Evolutionary conservation across 2,888 invertebrate species (phyloP).

Genomic region (Rhagonycha lutea): DNA sequence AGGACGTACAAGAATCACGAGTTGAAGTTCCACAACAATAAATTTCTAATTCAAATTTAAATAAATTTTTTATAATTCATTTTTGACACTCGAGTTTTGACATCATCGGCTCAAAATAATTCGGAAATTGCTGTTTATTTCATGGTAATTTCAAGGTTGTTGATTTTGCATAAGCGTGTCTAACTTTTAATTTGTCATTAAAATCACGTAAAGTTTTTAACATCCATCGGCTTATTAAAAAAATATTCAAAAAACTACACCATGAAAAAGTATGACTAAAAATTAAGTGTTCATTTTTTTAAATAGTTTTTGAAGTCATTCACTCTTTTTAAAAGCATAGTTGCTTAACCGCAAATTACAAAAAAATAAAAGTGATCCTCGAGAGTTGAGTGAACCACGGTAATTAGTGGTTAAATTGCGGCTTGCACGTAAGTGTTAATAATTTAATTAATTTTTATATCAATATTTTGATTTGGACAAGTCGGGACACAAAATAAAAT

Average conservation of each 20-base stretch:
- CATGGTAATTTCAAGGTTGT: slow-evolving; percentile 23
- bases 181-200: slow-evolving; percentile 14
- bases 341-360: neutral
- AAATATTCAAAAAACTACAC: neutral
- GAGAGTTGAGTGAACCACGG: neutral
- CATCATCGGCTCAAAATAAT: slow-evolving; percentile 23
- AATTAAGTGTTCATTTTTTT: neutral
- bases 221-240: neutral
- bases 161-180: slow-evolving; percentile 11
- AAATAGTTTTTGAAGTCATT: neutral
- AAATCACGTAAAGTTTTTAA: slow-evolving; percentile 13
- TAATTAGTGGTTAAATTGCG: neutral
- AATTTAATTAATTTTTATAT: neutral
- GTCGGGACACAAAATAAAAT: too few species aligned
- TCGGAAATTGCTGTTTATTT: slow-evolving; percentile 19
- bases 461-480: too few species aligned
- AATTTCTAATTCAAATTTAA: neutral
- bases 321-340: neutral
- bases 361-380: neutral
- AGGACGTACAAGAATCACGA: too few species aligned
- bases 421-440: neutral
- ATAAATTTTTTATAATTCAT: neutral
- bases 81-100: slow-evolving; percentile 6
- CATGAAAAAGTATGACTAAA: neutral
- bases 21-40: neutral